Evolutionary conservation across 1,140 invertebrate genomes (phyloP), one percentile per base, ranked within the genome.

Genomic region (Acromyrmex echinatior): DNA sequence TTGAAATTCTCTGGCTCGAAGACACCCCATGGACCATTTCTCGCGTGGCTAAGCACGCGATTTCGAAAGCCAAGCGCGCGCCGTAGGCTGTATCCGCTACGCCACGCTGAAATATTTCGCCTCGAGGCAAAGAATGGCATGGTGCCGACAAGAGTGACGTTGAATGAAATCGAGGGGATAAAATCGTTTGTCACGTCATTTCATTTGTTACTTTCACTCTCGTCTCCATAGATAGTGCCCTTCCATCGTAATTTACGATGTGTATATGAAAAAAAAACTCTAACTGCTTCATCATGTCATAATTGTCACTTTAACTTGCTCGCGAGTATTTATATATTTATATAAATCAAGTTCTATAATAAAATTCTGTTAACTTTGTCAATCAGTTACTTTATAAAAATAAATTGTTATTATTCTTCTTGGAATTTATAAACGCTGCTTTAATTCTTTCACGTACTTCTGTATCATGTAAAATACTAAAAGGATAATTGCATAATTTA

Each of bases 21-120:
- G 86, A 68, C 76, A 80, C 77, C 84, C 90, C 81, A 90, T 73
- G 79, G 79, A 68, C 91, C 77, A 92, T 92, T 92, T 92, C 90
- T 91, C 92, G 92, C 88, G 56, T 87, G 80, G 88, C 79, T 88
- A 86, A 79, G 66, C 79, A 82, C 71, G 68, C 89, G 91, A 92
- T 92, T 90, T 88, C 79, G 80, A 86, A 70, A 86, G 91, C 63
- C 68, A 56, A 60, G 51, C 71, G 35, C 45, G 28, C 21, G 56
- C 63, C 62, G 65, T 62, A 80, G 65, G 71, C 80, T 49, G 88
- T 79, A 80, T 74, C 84, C 66, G 80, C 87, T 25, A 73, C 63
- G 66, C 60, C 86, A 31, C 78, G 58, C 79, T 84, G 63, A 79
- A 79, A 90, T 80, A 90, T 77, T 63, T 81, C 71, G 79, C 89